Evolutionary conservation across 64 coral and sea anemone species (phyloP).

Genomic region (Anthopleura sola): DNA sequence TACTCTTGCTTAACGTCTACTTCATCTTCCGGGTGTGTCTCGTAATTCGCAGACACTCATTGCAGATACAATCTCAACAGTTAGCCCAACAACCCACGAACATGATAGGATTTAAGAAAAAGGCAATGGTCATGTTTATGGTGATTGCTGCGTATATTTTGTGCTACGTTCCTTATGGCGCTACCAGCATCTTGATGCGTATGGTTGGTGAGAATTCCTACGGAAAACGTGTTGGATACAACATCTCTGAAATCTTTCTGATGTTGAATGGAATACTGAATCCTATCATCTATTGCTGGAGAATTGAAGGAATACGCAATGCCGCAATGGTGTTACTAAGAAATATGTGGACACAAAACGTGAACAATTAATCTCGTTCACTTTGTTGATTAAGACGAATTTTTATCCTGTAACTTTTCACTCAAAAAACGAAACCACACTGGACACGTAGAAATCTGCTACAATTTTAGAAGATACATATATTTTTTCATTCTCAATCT

Average conservation of each 20-base stretch:
- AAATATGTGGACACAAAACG: background rate
- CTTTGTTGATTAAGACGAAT: too few relatives aligned
- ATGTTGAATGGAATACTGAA: background rate
- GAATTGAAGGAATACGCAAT: background rate
- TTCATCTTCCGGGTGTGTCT: background rate
- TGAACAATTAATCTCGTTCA: background rate
- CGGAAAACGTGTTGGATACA: background rate
- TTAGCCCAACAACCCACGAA: background rate
- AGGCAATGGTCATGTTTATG: background rate
- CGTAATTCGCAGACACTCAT: background rate
- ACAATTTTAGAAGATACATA: too few relatives aligned
- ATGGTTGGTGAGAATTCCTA: background rate
- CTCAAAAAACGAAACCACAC: too few relatives aligned
- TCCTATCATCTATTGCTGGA: constrained; percentile 12
- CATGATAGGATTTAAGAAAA: background rate
- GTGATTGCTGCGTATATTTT: background rate
- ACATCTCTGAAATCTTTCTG: background rate
- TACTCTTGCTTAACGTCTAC: background rate
- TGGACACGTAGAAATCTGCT: too few relatives aligned
- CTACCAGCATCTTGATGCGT: background rate
- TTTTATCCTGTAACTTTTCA: too few relatives aligned
- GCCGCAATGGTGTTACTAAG: background rate
- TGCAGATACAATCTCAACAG: constrained; percentile 12
- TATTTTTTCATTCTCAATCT: too few relatives aligned
- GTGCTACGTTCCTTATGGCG: background rate